These are phyloP conservation scores for Meganola albula DNA, from an alignment of 2,888 invertebrate species.

Conservation along the genomic window DNA sequence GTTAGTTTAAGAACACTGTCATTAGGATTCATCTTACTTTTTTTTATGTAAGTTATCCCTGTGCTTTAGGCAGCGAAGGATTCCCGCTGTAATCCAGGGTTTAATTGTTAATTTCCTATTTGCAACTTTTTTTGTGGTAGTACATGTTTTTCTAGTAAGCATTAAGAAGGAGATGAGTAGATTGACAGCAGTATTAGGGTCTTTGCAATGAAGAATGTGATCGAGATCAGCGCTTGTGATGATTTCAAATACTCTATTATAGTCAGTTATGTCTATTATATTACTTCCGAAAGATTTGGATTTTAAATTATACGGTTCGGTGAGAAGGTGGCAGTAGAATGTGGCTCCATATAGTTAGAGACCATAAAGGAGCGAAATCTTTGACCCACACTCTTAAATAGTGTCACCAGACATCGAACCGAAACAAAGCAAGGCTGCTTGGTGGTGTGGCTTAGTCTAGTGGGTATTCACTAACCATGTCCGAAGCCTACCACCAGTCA, in stretches of 20 bases:
- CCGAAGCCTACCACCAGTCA: too few relatives aligned
- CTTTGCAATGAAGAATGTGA: background rate
- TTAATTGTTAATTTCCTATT: background rate
- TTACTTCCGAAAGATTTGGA: background rate
- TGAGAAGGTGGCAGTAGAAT: too few relatives aligned
- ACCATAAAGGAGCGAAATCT: too few relatives aligned
- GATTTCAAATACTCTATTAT: background rate
- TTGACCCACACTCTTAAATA: too few relatives aligned
- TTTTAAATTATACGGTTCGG: background rate
- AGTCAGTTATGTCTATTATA: background rate
- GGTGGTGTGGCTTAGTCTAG: too few relatives aligned
- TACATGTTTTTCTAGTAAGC: background rate
- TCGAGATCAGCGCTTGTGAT: background rate
- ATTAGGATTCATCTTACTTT: background rate
- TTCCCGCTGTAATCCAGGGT: background rate
- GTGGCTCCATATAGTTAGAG: too few relatives aligned
- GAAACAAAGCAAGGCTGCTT: background rate
- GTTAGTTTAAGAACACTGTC: background rate
- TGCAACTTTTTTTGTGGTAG: background rate
- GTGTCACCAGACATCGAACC: too few relatives aligned
- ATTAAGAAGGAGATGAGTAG: background rate
- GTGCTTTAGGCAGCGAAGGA: background rate
- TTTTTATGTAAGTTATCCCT: background rate
- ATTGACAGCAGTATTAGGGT: background rate
- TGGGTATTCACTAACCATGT: too few relatives aligned